A percentile compares a stretch with the other conserved stretches of the same genome.
Conservation (phyloP, 2,888 invertebrate genomes). For the Drosophila austrosaltans region DNA sequence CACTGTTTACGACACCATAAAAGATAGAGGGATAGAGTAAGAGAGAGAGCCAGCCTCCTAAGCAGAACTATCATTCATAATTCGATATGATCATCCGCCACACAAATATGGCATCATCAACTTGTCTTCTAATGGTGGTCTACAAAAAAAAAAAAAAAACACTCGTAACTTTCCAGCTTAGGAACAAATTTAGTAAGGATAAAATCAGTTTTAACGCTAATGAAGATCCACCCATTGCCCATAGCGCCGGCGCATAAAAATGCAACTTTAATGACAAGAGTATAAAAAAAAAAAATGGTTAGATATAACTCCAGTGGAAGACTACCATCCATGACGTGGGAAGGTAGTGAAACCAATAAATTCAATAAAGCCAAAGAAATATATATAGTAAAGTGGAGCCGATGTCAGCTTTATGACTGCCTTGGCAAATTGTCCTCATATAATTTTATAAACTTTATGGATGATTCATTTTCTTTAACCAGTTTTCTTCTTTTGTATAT, state of each 20-base stretch:
- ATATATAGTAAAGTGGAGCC: not conserved
- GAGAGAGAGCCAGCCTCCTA: not conserved
- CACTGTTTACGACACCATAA: conserved; percentile 57
- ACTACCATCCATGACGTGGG: not conserved
- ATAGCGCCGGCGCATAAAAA: conserved; percentile 61
- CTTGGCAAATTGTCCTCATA: conserved; percentile 11
- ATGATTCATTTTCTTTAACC: conserved; percentile 7
- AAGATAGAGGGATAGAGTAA: conserved; percentile 16
- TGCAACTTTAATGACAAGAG: conserved; percentile 26
- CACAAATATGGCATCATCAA: conserved; percentile 35
- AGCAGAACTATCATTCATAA: conserved; percentile 31
- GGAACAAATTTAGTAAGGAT: conserved; percentile 43
- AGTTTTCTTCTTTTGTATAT: not conserved
- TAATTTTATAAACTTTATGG: conserved; percentile 6
- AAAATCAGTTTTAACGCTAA: conserved; percentile 62
- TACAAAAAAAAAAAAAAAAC: too few species aligned
- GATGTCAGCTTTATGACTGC: not conserved
- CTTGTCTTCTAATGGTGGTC: conserved; percentile 29
- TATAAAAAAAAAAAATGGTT: not conserved
- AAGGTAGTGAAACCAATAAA: not conserved
- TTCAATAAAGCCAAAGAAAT: too few species aligned
- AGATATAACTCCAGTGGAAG: too few species aligned
- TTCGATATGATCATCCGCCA: conserved; percentile 17
- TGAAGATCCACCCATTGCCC: conserved; percentile 74
- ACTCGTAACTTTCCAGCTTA: conserved; percentile 27